Percentiles rank a stretch among this genome's conserved stretches.
phyloP scores from a whole-genome alignment of 2,797 vertebrate genomes.

The Hoplostethus atlanticus region DNA sequence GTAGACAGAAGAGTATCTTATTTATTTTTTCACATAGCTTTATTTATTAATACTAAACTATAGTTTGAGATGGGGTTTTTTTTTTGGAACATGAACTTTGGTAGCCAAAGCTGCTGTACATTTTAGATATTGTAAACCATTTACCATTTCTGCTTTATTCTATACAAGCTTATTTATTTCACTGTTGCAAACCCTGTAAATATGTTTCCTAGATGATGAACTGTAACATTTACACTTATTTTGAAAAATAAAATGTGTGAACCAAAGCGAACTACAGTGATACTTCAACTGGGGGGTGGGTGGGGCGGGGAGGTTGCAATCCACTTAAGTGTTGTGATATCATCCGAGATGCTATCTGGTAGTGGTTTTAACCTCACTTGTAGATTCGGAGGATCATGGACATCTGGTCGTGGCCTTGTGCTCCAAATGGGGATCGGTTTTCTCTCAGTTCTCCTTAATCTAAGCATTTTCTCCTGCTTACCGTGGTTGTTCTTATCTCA shows the following conservation, averaged over 20 bases:
- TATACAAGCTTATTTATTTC: constrained; percentile 86
- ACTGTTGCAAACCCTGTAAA: constrained; percentile 82
- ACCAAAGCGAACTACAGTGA: constrained; percentile 50
- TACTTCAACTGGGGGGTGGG: constrained; percentile 5
- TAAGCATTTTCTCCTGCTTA: constrained; percentile 26
- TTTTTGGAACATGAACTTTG: constrained; percentile 71
- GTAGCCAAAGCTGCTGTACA: constrained; percentile 87
- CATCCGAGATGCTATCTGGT: constrained; percentile 42
- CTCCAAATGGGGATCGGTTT: constrained; percentile 45
- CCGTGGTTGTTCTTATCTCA: constrained; percentile 36
- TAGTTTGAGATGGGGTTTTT: constrained; percentile 74
- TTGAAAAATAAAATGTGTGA: constrained; percentile 85
- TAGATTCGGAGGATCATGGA: constrained; percentile 24
- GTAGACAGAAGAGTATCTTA: constrained; percentile 86
- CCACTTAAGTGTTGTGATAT: constrained; percentile 36
- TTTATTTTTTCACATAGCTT: constrained; percentile 91
- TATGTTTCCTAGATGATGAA: constrained; percentile 82
- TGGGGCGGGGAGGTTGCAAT: background rate
- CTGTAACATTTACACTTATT: constrained; percentile 84
- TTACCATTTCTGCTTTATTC: constrained; percentile 83
- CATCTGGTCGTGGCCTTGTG: constrained; percentile 49
- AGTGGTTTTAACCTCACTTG: constrained; percentile 26
- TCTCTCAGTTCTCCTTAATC: constrained; percentile 31
- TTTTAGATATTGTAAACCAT: constrained; percentile 77
- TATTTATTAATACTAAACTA: constrained; percentile 89